phyloP scores from a whole-genome alignment of 2,888 invertebrate species.

The Stictocephala bisonia region DNA sequence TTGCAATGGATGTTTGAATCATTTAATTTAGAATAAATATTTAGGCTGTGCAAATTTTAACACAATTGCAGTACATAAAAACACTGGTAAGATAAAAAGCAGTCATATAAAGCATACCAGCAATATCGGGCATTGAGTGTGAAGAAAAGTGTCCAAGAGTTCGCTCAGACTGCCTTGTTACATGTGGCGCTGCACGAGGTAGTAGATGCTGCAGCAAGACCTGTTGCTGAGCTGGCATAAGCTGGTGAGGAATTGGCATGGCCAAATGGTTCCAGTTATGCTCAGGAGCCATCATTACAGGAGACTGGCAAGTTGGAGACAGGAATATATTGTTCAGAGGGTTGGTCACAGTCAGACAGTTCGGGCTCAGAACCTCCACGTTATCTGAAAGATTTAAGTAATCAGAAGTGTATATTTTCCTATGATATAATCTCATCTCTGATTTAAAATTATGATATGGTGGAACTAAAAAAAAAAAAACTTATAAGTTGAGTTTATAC shows the following conservation, averaged over 20 bases:
- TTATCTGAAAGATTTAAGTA: conserved; percentile 16
- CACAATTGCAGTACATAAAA: no score
- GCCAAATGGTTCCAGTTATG: conserved; percentile 23
- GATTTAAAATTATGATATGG: no score
- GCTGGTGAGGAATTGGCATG: conserved; percentile 7
- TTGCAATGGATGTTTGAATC: no score
- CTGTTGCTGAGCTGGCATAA: conserved; percentile 14
- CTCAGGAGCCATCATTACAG: neutral
- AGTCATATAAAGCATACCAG: conserved; percentile 20
- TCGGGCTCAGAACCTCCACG: conserved; percentile 17
- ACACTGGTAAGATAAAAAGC: neutral
- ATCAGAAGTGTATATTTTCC: no score
- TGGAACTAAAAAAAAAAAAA: no score
- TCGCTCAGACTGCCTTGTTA: neutral
- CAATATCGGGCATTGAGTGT: conserved; percentile 45
- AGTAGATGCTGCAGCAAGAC: conserved; percentile 32
- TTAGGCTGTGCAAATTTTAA: no score
- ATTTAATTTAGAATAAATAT: no score
- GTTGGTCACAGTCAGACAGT: conserved; percentile 30
- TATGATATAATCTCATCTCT: no score
- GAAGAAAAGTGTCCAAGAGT: conserved; percentile 41
- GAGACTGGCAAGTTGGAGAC: conserved; percentile 27
- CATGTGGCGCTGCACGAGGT: neutral
- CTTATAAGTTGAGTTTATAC: no score
- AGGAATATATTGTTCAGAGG: conserved; percentile 17